Base-by-base conservation (phyloP, 2,797 vertebrate species). In the Melanotaenia trifasciata region DNA sequence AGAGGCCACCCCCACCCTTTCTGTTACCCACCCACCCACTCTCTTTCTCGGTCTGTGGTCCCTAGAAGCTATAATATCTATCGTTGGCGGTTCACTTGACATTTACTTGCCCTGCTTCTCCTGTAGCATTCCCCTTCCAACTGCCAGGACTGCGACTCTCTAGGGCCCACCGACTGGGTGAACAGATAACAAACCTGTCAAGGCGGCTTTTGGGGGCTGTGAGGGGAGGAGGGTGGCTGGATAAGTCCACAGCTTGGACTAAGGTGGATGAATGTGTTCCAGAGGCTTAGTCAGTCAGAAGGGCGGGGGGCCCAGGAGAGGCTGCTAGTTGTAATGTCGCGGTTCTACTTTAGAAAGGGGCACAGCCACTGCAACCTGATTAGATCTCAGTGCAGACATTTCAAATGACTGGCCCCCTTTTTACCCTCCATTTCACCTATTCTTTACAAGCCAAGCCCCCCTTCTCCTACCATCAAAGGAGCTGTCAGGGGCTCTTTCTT, bases 101-200 rank as follows among this genome's bases (percentile, higher is more conserved):
- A 96, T 94, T 96, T 96, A 95, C 93, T 95, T 94, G 94, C 94
- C 95, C 95, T 86, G 93, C 91, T 95, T 95, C 93, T 95, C 85
- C 90, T 72, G 79, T 74, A 89, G 84, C 86, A 85, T 84, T 92
- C 93, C 89, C 90, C 87, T 92, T 93, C 93, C 89, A 94, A 95
- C 94, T 95, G 95, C 92, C 87, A 87, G 87, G 81, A 90, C 92
- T 91, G 92, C 87, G 90, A 89, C 89, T 96, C 96, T 96, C 95
- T 88, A 85, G 96, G 96, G 94, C 91, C 95, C 77, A 78, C 91
- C 89, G 87, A 95, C 93, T 84, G 92, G 95, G 93, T 93, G 92
- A 96, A 94, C 94, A 97, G 96, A 96, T 96, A 96, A 96, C 93
- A 96, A 96, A 96, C 94, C 95, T 96, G 96, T 96, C 93, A 94